Evolutionary conservation across 2,113 vertebrate species (phyloP), one percentile per base, ranked within the genome.

Genomic region (Thymallus thymallus): DNA sequence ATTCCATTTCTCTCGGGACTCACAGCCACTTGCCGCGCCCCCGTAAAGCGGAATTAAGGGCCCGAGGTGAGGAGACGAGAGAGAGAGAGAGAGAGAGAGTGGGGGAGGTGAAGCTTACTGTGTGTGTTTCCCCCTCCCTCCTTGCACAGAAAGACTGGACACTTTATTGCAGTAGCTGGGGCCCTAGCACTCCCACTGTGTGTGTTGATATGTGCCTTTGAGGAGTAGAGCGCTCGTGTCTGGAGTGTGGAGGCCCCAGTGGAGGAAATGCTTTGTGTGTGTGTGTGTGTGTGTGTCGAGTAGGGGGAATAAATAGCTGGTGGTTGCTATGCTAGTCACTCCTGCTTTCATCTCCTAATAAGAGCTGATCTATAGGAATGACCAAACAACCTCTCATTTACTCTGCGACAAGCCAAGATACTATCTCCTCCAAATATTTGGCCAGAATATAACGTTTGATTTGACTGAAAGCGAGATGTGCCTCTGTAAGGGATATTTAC

Each of bases 361-460:
- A 82, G 75, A n/a, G 29, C 77, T 81, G 82, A 82, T 82, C 80
- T 73, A 77, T 26, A 1, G 76, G 74, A 68, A 65, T 73, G 77
- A 79, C 76, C 81, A 62, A 69, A 79, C 66, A 68, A 62, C 26
- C 26, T 26, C 72, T 85, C 81, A 71, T 84, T 81, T 86, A 81
- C 82, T 78, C 68, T 74, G 75, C 79, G 76, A 77, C 80, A 63
- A 20, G 73, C 70, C 41, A 69, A 84, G 76, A 81, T 74, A 64
- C 83, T 79, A 80, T 83, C 86, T 82, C 80, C 72, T 84, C 83
- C 75, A 78, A 80, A 78, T 81, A 82, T 82, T 85, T 84, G 76
- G 83, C 73, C 58, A 2, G 72, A 62, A 77, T 84, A 80, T 84
- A 85, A 85, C 73, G 81, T 84, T 82, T 83, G 81, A 82, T 82